Evolutionary conservation across 2,113 vertebrate species (phyloP).

Genomic region (Patagioenas fasciata): DNA sequence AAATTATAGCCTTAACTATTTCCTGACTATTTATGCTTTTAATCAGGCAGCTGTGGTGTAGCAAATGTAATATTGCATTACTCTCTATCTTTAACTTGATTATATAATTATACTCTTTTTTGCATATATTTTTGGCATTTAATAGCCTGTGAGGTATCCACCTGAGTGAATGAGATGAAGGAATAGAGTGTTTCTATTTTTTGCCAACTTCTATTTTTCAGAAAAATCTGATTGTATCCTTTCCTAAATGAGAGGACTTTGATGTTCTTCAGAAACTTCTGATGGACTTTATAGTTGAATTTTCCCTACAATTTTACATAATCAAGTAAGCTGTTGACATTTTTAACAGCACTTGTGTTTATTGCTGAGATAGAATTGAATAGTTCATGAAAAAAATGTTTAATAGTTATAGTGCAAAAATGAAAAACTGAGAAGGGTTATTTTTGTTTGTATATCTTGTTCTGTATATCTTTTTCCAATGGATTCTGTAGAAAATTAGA

Average conservation of each 20-base stretch:
- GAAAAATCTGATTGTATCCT: conserved; percentile 67
- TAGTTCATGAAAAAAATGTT: conserved; percentile 22
- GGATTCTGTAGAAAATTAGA: background rate
- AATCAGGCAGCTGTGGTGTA: background rate
- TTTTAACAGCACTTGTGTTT: conserved; percentile 65
- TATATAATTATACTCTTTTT: background rate
- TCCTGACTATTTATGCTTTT: background rate
- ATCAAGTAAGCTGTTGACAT: conserved; percentile 68
- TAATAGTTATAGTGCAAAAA: background rate
- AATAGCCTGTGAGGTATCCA: conserved; percentile 35
- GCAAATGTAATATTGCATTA: background rate
- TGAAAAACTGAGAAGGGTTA: background rate
- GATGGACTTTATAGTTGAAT: conserved; percentile 67
- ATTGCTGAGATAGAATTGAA: conserved; percentile 44
- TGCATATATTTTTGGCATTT: conserved; percentile 20
- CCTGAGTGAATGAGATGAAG: conserved; percentile 44
- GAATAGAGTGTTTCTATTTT: conserved; percentile 55
- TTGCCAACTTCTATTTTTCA: conserved; percentile 69
- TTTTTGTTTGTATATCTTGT: conserved; percentile 4
- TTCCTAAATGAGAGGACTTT: conserved; percentile 66
- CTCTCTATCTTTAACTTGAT: background rate
- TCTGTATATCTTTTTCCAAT: background rate
- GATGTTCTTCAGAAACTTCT: conserved; percentile 67
- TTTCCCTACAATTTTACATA: conserved; percentile 66
- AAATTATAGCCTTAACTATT: background rate